Percentiles rank a stretch among this genome's conserved stretches.
Evolutionary conservation across 2,797 vertebrate genomes (phyloP).

Genomic region (Helicolenus hilgendorfi): DNA sequence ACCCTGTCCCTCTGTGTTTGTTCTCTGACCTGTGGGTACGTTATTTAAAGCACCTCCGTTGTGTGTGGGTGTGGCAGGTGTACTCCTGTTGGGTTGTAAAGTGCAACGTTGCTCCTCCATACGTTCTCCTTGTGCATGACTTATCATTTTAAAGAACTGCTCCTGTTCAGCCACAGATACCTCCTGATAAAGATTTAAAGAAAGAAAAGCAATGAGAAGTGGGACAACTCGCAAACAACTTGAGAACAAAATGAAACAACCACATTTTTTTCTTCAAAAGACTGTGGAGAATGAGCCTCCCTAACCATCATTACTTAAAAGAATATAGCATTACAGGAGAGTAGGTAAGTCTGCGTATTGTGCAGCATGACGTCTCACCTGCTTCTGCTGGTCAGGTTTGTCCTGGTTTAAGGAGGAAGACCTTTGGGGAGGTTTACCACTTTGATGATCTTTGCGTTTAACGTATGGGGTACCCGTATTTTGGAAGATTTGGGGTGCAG

Average conservation of each 20-base stretch:
- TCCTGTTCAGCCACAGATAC: slow-evolving; percentile 55
- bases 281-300: background rate
- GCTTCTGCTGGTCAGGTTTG: slow-evolving; percentile 31
- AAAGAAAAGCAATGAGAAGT: background rate
- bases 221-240: background rate
- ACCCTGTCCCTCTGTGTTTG: background rate
- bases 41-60: slow-evolving; percentile 65
- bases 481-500: slow-evolving; percentile 76
- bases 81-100: slow-evolving; percentile 80
- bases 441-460: slow-evolving; percentile 39
- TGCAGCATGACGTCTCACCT: slow-evolving; percentile 47
- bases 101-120: slow-evolving; percentile 84
- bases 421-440: slow-evolving; percentile 51
- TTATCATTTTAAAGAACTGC: slow-evolving; percentile 75
- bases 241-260: background rate
- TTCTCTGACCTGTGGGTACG: slow-evolving; percentile 61
- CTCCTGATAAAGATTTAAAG: slow-evolving; percentile 39
- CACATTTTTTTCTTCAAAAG: background rate
- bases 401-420: slow-evolving; percentile 64
- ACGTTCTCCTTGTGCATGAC: slow-evolving; percentile 70
- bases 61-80: slow-evolving; percentile 51
- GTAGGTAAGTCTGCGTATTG: background rate
- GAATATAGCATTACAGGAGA: background rate
- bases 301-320: background rate
- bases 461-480: slow-evolving; percentile 54